These are phyloP conservation scores for Dufourea novaeangliae DNA, from an alignment of 1,140 invertebrate genomes.

Conservation along the genomic window DNA sequence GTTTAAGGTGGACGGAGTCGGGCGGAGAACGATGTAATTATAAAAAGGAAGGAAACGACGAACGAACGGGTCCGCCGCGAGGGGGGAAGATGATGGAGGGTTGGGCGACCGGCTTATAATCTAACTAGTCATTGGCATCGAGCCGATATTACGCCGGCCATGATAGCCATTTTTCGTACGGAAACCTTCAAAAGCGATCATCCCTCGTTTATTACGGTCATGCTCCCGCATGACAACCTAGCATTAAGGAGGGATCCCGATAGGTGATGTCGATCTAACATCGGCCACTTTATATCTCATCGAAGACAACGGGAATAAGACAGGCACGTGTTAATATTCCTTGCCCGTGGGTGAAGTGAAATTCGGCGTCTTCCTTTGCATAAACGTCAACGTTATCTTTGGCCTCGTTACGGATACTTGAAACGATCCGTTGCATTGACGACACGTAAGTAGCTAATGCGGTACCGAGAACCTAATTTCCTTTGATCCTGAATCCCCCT, in stretches of 20 bases:
- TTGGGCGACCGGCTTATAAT: conserved; percentile 44
- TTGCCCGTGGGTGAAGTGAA: background rate
- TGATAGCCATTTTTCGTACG: conserved; percentile 58
- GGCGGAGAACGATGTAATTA: conserved; percentile 59
- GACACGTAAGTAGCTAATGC: conserved; percentile 40
- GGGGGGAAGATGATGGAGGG: conserved; percentile 40
- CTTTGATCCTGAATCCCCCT: conserved; percentile 33
- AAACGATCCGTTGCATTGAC: background rate
- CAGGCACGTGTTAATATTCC: conserved; percentile 18
- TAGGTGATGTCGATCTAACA: conserved; percentile 52
- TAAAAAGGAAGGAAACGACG: conserved; percentile 61
- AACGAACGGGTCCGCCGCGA: background rate
- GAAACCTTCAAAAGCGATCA: conserved; percentile 46
- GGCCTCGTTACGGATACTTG: background rate
- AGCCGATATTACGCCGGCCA: conserved; percentile 50
- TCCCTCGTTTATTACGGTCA: conserved; percentile 50
- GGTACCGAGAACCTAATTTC: conserved; percentile 19
- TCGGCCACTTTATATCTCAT: conserved; percentile 44
- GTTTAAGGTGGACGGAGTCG: conserved; percentile 22
- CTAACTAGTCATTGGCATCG: conserved; percentile 61
- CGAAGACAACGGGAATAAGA: background rate
- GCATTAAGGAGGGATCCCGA: conserved; percentile 48
- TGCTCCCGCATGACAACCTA: conserved; percentile 45
- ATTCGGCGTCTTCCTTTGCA: background rate
- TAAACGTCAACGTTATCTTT: background rate